Base-by-base conservation (phyloP, 1,140 invertebrate species). In the Palaemon carinicauda region DNA sequence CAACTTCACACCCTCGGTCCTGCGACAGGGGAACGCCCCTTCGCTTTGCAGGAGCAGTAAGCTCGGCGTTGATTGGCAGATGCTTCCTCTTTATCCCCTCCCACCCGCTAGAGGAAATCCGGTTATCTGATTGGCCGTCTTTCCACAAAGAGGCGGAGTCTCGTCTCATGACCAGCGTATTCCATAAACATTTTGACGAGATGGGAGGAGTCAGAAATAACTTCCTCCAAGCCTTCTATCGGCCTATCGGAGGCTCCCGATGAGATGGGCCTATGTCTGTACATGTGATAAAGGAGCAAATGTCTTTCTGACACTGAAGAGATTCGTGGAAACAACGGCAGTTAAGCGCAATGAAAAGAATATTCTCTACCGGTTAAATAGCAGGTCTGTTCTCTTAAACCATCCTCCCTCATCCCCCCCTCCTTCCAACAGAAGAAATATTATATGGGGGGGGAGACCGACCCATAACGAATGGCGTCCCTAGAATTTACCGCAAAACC, bases 181-280 rank as follows among this genome's bases (percentile, higher is more conserved):
- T 85, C 75, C 21, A 31, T 50, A 85, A 85, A 85, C 60, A 85
- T 85, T 85, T 71, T 60, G 83, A 85, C 27, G 75, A 85, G 53
- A 14, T 79, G 56, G 83, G 83, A 54, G 83, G 75, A 41, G 83
- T 56, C 14, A 56, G 69, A 21, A 41, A 41, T 41, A 12, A 21
- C 15, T 12, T 3, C 17, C 27, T 75, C n/a, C n/a, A 19, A 17
- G 24, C 24, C 60, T 50, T 24, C 21, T 73, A 27, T 53, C 51
- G 74, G 69, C 27, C 51, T 51, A 19, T 17, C 29, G 4, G 3
- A 21, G 65, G 29, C 15, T 41, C 17, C 5, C n/a, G 31, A 51
- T 73, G 10, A 50, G 53, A 52, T 19, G 17, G 69, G 69, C 24
- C 65, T 74, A 82, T 71, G 15, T 7, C 29, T 14, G 51, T 54